phyloP scores from a whole-genome alignment of 2,113 vertebrate species.

The Hippolais icterina region DNA sequence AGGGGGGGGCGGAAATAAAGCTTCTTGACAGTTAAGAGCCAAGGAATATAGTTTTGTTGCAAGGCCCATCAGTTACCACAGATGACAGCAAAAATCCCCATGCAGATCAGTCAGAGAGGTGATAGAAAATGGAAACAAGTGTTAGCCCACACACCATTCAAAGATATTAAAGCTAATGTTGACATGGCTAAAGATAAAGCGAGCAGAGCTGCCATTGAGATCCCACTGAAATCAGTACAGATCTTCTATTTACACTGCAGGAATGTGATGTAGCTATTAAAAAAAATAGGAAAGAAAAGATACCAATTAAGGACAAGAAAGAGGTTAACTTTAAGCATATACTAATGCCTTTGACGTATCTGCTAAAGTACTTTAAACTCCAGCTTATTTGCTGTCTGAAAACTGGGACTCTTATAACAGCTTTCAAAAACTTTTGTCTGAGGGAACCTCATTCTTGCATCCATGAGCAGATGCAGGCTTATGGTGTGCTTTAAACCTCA shows the following conservation, averaged over 20 bases:
- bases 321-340: not conserved
- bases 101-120: not conserved
- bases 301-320: not conserved
- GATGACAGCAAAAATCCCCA: not conserved
- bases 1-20: not conserved
- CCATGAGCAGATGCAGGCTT: not conserved
- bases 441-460: not conserved
- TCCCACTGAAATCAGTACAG: not conserved
- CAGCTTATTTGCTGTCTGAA: slow-evolving; percentile 1
- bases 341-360: not conserved
- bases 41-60: slow-evolving; percentile 17
- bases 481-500: not conserved
- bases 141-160: slow-evolving; percentile 21
- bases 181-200: not conserved
- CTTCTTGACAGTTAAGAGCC: slow-evolving; percentile 1
- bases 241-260: not conserved
- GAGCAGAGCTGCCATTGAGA: not conserved
- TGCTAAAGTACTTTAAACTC: not conserved
- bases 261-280: not conserved
- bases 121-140: slow-evolving; percentile 13
- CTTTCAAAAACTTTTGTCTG: not conserved
- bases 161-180: slow-evolving; percentile 7
- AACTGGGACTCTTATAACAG: not conserved
- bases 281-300: not conserved
- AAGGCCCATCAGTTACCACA: slow-evolving; percentile 26